Percentiles rank a stretch among this genome's conserved stretches.
phyloP scores from a whole-genome alignment of 2,888 invertebrate species.

The Heliconius hortense region DNA sequence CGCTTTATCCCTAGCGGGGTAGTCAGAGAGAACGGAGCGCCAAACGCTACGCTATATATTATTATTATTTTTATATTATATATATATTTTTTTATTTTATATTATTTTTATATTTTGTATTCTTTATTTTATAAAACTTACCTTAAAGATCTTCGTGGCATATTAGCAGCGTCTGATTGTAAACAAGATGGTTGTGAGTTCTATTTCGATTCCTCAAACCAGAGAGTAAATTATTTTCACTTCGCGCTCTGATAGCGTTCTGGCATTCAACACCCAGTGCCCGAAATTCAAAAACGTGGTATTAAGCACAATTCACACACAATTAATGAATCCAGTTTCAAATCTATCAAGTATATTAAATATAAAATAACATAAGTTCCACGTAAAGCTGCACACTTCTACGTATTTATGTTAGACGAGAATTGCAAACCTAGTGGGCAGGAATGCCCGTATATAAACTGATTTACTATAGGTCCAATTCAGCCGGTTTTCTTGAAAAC shows the following conservation, averaged over 20 bases:
- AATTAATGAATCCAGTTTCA: not conserved
- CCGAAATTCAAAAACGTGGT: not conserved
- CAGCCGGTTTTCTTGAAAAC: constrained; percentile 39
- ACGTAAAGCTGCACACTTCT: constrained; percentile 21
- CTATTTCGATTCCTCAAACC: too few relatives aligned
- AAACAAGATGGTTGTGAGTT: too few relatives aligned
- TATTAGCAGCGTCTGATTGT: too few relatives aligned
- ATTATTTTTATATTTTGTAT: too few relatives aligned
- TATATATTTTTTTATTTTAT: too few relatives aligned
- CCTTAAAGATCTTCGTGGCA: too few relatives aligned
- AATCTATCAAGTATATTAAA: constrained; percentile 26
- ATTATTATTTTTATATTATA: too few relatives aligned
- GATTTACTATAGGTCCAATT: constrained; percentile 41
- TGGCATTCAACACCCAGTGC: not conserved
- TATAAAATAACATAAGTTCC: constrained; percentile 31
- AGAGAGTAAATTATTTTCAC: too few relatives aligned
- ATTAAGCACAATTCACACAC: not conserved
- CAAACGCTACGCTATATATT: too few relatives aligned
- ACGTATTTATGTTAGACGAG: constrained; percentile 36
- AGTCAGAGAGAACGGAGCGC: too few relatives aligned
- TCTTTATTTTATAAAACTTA: too few relatives aligned
- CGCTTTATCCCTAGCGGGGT: too few relatives aligned
- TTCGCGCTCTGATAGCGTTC: not conserved
- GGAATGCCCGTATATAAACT: constrained; percentile 38
- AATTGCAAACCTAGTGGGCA: constrained; percentile 38